Evolutionary conservation across 2,113 vertebrate species (phyloP).

Genomic region (Recurvirostra avosetta): DNA sequence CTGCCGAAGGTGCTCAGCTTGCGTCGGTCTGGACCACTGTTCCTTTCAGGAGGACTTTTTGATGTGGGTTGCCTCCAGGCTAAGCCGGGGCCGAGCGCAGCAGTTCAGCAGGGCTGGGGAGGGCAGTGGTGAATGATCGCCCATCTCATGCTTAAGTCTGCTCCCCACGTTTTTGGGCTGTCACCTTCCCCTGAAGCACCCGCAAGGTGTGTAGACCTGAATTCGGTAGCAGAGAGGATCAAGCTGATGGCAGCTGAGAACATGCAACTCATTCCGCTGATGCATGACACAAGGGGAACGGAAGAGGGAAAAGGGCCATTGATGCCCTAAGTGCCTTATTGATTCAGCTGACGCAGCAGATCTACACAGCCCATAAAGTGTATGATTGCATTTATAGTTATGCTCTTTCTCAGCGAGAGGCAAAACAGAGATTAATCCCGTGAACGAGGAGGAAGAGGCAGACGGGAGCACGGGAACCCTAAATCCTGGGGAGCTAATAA

Average conservation of each 20-base stretch:
- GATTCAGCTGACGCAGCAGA: background rate
- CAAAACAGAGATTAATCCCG: conserved; percentile 24
- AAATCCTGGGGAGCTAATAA: conserved; percentile 23
- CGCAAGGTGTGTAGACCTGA: background rate
- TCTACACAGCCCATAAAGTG: background rate
- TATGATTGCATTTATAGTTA: conserved; percentile 23
- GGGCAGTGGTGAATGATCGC: background rate
- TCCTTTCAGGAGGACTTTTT: background rate
- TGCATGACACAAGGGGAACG: background rate
- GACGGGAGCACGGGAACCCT: background rate
- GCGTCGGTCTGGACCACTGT: background rate
- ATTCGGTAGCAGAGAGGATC: background rate
- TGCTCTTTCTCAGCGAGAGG: conserved; percentile 28
- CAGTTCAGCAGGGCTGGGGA: background rate
- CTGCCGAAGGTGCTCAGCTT: background rate
- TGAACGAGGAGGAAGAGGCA: background rate
- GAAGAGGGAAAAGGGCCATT: background rate
- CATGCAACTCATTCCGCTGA: background rate
- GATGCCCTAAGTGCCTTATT: background rate
- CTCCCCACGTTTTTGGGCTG: background rate
- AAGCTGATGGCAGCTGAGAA: background rate
- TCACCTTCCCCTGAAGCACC: background rate
- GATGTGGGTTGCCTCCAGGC: background rate
- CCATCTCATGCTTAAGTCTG: background rate
- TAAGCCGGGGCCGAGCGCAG: background rate